Conservation (phyloP, 2,888 invertebrate genomes). For the Gari tellinella region DNA sequence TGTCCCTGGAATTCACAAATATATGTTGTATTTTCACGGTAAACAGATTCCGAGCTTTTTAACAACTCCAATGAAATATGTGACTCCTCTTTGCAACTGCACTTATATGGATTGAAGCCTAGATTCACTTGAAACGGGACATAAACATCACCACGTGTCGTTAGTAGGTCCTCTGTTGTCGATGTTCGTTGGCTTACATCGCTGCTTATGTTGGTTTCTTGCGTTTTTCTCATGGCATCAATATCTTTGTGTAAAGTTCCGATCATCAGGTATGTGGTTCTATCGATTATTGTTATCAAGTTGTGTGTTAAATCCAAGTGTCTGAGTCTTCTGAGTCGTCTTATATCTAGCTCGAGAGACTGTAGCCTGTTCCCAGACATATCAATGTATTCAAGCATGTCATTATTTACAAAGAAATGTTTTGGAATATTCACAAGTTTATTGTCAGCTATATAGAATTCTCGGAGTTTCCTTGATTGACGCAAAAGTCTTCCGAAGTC, state of each 20-base stretch:
- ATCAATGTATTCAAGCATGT: not conserved
- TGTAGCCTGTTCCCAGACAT: constrained; percentile 7
- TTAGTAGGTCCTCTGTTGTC: too few relatives aligned
- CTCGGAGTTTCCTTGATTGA: not conserved
- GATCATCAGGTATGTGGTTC: not conserved
- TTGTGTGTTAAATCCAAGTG: constrained; percentile 12
- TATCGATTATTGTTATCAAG: not conserved
- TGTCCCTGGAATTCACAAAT: constrained; percentile 8
- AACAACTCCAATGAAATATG: constrained; percentile 9
- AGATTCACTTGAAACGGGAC: not conserved
- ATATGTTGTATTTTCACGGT: not conserved
- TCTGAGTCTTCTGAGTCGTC: constrained; percentile 5
- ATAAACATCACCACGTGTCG: not conserved
- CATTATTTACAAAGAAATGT: constrained; percentile 15
- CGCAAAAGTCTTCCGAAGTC: constrained; percentile 8
- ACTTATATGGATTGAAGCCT: constrained; percentile 9
- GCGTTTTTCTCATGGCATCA: too few relatives aligned
- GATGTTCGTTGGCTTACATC: too few relatives aligned
- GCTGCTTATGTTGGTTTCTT: too few relatives aligned
- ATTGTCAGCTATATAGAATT: constrained; percentile 13
- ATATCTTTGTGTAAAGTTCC: not conserved
- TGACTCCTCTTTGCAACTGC: constrained; percentile 6
- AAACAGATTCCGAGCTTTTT: not conserved
- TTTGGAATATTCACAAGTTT: constrained; percentile 3
- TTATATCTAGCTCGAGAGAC: constrained; percentile 4